Evolutionary conservation across 2,888 invertebrate species (phyloP), one percentile per base, ranked within the genome.

Genomic region (Pherbina coryleti): DNA sequence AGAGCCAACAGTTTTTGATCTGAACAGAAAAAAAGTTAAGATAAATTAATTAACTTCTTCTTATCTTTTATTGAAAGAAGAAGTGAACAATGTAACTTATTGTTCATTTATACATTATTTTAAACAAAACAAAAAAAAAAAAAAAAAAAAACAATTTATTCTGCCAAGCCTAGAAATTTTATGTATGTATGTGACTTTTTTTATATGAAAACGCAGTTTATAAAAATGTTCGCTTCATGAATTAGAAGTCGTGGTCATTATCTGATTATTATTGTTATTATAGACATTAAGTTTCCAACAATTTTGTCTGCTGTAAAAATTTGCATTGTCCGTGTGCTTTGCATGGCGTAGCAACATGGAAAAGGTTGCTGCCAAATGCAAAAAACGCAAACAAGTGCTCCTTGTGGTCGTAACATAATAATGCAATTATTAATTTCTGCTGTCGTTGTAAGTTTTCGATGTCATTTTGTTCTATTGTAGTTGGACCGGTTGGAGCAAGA

Each of bases 231-330:
- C 37, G 37, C n/a, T 22, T 22, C 22, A 8, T 28, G 72, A 34
- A 69, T 67, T 69, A 55, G 57, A 67, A 67, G 74, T 78, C 77
- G 77, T 78, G 77, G 77, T 74, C 69, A 77, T 78, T 74, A 78
- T 78, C 77, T 74, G 77, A 69, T 78, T 64, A 57, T 74, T 69
- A 73, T 74, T 69, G 73, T 74, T 74, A 73, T 73, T 75, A 25
- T 17, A 25, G 55, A 37, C 67, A 67, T 66, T 67, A 55, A 53
- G 34, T n/a, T 22, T 55, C 28, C 25, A 28, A 22, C 55, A 55
- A 7, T 9, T 22, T 19, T 25, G 57, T 8, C 22, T 19, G 57
- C 57, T 55, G 49, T 31, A 28, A 17, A 44, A 25, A 49, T n/a
- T 19, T 34, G n/a, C 28, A 53, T 53, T 51, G 69, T 31, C 55